A percentile compares a stretch with the other conserved stretches of the same genome.
Evolutionary conservation across 2,888 invertebrate species (phyloP).

Genomic region (Plagodis pulveraria): DNA sequence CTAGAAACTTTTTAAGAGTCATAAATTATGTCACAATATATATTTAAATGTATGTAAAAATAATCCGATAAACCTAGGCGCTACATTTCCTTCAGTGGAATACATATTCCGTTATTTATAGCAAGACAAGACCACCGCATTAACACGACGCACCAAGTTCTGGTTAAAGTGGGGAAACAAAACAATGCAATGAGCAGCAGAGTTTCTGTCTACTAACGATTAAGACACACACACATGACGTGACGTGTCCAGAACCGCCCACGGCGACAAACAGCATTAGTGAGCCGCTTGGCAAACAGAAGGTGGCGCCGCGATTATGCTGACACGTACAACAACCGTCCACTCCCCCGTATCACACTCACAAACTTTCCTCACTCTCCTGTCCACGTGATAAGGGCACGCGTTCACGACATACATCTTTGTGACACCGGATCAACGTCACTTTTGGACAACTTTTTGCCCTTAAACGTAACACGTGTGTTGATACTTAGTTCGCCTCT

Average conservation of each 20-base stretch:
- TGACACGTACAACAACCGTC: constrained; percentile 55
- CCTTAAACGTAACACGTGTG: constrained; percentile 56
- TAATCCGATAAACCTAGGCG: too few species aligned
- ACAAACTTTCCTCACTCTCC: constrained; percentile 56
- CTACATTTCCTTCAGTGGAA: too few species aligned
- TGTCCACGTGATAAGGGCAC: constrained; percentile 61
- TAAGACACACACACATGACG: constrained; percentile 76
- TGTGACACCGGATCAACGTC: constrained; percentile 57
- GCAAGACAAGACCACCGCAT: constrained; percentile 49
- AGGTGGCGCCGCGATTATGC: constrained; percentile 70
- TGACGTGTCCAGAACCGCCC: constrained; percentile 72
- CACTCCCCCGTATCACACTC: constrained; percentile 45
- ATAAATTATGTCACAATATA: too few species aligned
- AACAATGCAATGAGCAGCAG: constrained; percentile 69
- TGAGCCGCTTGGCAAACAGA: constrained; percentile 72
- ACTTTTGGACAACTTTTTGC: constrained; percentile 48
- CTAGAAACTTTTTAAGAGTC: too few species aligned
- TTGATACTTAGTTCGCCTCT: constrained; percentile 60
- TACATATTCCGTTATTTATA: too few species aligned
- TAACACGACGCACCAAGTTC: constrained; percentile 68
- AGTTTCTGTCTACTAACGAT: constrained; percentile 75
- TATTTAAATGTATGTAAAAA: too few species aligned
- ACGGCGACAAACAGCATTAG: constrained; percentile 77
- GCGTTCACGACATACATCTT: constrained; percentile 52
- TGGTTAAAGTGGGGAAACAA: constrained; percentile 71